phyloP scores from a whole-genome alignment of 1,140 invertebrate species.

The Panulirus ornatus region DNA sequence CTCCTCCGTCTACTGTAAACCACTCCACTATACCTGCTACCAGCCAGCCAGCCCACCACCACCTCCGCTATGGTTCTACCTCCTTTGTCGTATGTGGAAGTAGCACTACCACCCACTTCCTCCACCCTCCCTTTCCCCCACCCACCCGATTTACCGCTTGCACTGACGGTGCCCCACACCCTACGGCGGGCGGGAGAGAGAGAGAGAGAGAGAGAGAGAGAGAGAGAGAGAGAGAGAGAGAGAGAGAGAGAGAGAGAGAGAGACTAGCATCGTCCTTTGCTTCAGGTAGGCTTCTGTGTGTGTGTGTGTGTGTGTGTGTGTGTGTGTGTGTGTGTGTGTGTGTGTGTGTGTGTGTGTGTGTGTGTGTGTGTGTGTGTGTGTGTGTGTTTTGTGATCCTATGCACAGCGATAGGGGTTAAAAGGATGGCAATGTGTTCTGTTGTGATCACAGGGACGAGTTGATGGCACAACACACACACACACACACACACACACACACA shows the following conservation, averaged over 20 bases:
- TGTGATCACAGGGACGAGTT: neutral
- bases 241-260: neutral
- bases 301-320: neutral
- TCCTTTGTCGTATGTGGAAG: too few relatives aligned
- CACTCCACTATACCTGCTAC: too few relatives aligned
- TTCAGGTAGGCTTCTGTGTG: neutral
- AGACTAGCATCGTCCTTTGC: neutral
- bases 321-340: conserved; percentile 7
- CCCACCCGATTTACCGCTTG: too few relatives aligned
- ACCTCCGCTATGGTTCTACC: too few relatives aligned
- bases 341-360: conserved; percentile 2
- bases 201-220: neutral
- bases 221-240: neutral
- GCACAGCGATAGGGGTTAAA: neutral
- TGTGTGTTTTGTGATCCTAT: too few relatives aligned
- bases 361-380: conserved; percentile 2
- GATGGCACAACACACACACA: neutral
- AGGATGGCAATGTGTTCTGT: neutral
- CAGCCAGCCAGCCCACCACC: too few relatives aligned
- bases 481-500: conserved; percentile 7
- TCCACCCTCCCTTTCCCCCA: too few relatives aligned
- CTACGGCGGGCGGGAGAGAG: too few relatives aligned
- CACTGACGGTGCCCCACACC: too few relatives aligned
- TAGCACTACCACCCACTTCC: too few relatives aligned
- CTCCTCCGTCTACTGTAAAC: too few relatives aligned